These are phyloP conservation scores for Papilio polytes DNA, from an alignment of 1,140 invertebrate species.

Conservation along the genomic window DNA sequence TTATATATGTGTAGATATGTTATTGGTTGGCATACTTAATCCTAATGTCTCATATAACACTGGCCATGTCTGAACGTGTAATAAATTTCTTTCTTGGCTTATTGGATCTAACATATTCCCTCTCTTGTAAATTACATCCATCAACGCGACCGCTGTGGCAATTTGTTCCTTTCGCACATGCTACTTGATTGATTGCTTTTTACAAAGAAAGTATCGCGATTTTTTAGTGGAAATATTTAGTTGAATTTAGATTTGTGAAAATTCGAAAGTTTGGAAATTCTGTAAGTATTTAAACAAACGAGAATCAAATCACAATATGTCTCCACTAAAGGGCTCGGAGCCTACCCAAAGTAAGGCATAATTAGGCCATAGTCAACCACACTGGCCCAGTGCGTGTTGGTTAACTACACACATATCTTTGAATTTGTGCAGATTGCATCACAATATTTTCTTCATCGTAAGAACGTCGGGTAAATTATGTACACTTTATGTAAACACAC, in stretches of 20 bases:
- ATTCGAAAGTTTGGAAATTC: not conserved
- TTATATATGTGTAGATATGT: not conserved
- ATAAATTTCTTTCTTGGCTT: slow-evolving; percentile 36
- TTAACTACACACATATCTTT: no score
- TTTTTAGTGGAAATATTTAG: not conserved
- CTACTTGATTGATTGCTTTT: slow-evolving; percentile 30
- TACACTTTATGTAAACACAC: no score
- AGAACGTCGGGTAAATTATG: no score
- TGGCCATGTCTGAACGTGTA: slow-evolving; percentile 21
- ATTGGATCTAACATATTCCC: slow-evolving; percentile 34
- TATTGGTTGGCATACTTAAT: not conserved
- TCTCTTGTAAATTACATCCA: slow-evolving; percentile 36
- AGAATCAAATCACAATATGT: no score
- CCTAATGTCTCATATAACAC: slow-evolving; percentile 12
- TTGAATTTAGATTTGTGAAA: not conserved
- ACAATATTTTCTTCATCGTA: no score
- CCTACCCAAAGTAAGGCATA: no score
- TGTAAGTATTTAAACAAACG: no score
- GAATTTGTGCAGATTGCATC: no score
- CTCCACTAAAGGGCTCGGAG: no score
- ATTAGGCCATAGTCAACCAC: no score
- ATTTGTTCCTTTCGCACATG: slow-evolving; percentile 37
- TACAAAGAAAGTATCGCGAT: not conserved
- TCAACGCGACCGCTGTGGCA: slow-evolving; percentile 35
- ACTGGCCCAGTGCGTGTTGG: no score